A percentile compares a stretch with the other conserved stretches of the same genome.
These are phyloP conservation scores for Gandaritis pyraliata DNA, from an alignment of 2,888 invertebrate species.

Conservation along the genomic window DNA sequence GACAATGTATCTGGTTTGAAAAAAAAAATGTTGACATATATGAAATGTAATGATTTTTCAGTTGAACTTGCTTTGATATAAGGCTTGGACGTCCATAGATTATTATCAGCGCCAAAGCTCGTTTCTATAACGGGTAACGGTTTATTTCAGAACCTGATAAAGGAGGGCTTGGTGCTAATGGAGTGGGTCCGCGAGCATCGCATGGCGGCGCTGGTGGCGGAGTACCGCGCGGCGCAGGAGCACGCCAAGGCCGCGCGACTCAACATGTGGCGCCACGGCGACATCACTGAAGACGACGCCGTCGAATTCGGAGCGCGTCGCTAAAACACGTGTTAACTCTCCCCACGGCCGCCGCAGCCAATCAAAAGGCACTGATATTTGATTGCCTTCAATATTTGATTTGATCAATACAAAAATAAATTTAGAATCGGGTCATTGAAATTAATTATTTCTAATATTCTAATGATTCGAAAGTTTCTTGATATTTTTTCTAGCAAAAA, in stretches of 20 bases:
- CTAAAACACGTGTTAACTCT: constrained; percentile 43
- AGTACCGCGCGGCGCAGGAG: constrained; percentile 94
- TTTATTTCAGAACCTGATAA: constrained; percentile 88
- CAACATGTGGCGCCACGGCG: constrained; percentile 99
- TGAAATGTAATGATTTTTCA: too few species aligned
- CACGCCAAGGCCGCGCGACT: constrained; percentile 93
- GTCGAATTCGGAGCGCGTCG: constrained; percentile 79
- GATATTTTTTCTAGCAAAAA: neutral
- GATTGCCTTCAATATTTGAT: constrained; percentile 2
- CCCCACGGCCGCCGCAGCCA: constrained; percentile 2
- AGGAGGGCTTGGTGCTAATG: constrained; percentile 93
- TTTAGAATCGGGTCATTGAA: constrained; percentile 7
- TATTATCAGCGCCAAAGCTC: too few species aligned
- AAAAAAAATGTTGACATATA: too few species aligned
- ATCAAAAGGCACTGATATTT: constrained; percentile 5
- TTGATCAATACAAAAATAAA: constrained; percentile 1
- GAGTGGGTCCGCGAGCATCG: constrained; percentile 92
- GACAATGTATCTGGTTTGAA: neutral
- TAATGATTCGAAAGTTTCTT: neutral
- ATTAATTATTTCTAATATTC: constrained; percentile 9
- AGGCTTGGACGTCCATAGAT: too few species aligned
- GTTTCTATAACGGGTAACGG: neutral
- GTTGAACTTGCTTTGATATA: too few species aligned
- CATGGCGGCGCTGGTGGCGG: constrained; percentile 90
- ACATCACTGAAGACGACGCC: constrained; percentile 97